These are phyloP conservation scores for Dynastes maya DNA, from an alignment of 2,888 invertebrate species.

Conservation along the genomic window DNA sequence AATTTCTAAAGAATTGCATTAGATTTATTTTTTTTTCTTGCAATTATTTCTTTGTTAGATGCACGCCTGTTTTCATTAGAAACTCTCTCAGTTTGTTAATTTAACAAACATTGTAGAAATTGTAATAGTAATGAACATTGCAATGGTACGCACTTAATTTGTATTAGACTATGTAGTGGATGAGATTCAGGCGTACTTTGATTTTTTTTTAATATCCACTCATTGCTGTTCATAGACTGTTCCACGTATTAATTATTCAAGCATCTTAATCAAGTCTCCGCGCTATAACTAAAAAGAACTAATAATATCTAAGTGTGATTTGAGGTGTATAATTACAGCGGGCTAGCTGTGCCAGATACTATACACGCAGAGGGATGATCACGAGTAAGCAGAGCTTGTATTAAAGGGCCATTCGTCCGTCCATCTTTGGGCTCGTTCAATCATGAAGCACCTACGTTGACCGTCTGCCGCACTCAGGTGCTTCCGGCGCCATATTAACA, in stretches of 20 bases:
- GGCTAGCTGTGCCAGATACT: background rate
- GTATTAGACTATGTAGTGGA: too few relatives aligned
- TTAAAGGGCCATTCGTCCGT: slow-evolving; percentile 55
- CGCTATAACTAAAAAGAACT: slow-evolving; percentile 7
- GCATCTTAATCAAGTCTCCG: background rate
- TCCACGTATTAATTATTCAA: background rate
- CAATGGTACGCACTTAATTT: too few relatives aligned
- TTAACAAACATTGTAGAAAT: too few relatives aligned
- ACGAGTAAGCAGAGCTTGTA: slow-evolving; percentile 54
- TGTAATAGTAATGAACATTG: too few relatives aligned
- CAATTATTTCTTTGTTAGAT: too few relatives aligned
- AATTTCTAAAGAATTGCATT: too few relatives aligned
- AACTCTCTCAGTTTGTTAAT: too few relatives aligned
- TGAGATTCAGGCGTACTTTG: too few relatives aligned
- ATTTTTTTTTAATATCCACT: too few relatives aligned
- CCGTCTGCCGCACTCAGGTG: slow-evolving; percentile 45
- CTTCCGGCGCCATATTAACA: slow-evolving; percentile 47
- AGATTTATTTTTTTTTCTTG: too few relatives aligned
- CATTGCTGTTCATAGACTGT: too few relatives aligned
- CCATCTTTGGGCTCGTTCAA: slow-evolving; percentile 47
- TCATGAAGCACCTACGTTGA: slow-evolving; percentile 48
- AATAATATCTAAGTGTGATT: slow-evolving; percentile 17
- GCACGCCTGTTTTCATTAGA: too few relatives aligned
- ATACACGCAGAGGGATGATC: slow-evolving; percentile 51
- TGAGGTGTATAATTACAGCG: slow-evolving; percentile 26